Conservation (phyloP, 2,797 vertebrate species). For the Pempheris klunzingeri region DNA sequence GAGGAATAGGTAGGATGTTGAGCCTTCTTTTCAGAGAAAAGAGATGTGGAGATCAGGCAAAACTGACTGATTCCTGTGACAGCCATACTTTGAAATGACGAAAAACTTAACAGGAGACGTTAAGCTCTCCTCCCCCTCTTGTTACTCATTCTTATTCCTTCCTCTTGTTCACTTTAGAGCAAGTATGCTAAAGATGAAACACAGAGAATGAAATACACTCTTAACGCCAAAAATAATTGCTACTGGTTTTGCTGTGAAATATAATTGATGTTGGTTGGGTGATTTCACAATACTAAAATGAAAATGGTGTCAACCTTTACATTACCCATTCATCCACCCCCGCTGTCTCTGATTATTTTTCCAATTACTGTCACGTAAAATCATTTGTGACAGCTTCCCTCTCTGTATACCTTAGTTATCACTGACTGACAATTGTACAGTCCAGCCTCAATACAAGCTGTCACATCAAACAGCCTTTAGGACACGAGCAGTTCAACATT, state of each 20-base stretch:
- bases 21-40: slow-evolving; percentile 51
- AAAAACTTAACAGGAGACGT: slow-evolving; percentile 39
- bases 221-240: neutral
- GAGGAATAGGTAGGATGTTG: slow-evolving; percentile 25
- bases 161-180: slow-evolving; percentile 10
- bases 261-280: slow-evolving; percentile 27
- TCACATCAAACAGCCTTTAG: slow-evolving; percentile 51
- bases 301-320: slow-evolving; percentile 43
- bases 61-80: slow-evolving; percentile 8
- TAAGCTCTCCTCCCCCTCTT: slow-evolving; percentile 3
- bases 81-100: slow-evolving; percentile 18
- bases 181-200: slow-evolving; percentile 12
- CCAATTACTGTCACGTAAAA: slow-evolving; percentile 58
- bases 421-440: slow-evolving; percentile 33
- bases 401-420: slow-evolving; percentile 48
- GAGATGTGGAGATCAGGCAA: slow-evolving; percentile 40
- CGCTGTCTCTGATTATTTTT: slow-evolving; percentile 49
- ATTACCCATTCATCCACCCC: slow-evolving; percentile 17
- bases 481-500: slow-evolving; percentile 35
- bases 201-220: neutral
- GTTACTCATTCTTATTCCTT: slow-evolving; percentile 17
- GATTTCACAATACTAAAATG: slow-evolving; percentile 23
- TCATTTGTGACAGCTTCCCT: slow-evolving; percentile 35
- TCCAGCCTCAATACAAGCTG: slow-evolving; percentile 42
- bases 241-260: slow-evolving; percentile 21